phyloP scores from a whole-genome alignment of 2,888 invertebrate species.

The Volucella bombylans region DNA sequence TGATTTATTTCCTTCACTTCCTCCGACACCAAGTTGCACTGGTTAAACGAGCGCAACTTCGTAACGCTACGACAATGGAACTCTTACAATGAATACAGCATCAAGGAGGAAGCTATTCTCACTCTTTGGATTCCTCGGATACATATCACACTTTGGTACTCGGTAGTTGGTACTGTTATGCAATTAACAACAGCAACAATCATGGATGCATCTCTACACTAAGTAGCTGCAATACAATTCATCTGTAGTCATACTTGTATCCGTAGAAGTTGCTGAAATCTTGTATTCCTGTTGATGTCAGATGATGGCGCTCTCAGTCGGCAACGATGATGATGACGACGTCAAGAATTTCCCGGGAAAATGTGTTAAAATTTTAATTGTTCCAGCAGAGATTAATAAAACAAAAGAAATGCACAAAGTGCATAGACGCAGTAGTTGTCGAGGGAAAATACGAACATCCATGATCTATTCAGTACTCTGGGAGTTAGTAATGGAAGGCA shows the following conservation, averaged over 20 bases:
- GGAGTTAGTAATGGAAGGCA: constrained; percentile 5
- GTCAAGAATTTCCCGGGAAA: constrained; percentile 45
- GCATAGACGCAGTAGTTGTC: not conserved
- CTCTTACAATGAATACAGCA: not conserved
- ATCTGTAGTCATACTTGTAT: constrained; percentile 11
- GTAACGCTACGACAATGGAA: not conserved
- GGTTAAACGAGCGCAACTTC: not conserved
- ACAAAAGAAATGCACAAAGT: constrained; percentile 37
- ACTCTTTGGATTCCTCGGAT: constrained; percentile 6
- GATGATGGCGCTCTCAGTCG: constrained; percentile 7
- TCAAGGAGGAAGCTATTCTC: constrained; percentile 37
- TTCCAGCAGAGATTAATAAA: constrained; percentile 62
- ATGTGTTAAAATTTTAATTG: constrained; percentile 63
- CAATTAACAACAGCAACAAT: constrained; percentile 59
- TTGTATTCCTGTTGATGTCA: constrained; percentile 1
- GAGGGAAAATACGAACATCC: not conserved
- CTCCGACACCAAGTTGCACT: not conserved
- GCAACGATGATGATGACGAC: not conserved
- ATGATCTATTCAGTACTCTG: too few species aligned
- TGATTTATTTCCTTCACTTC: constrained; percentile 77
- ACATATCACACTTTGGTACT: constrained; percentile 37
- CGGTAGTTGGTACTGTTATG: constrained; percentile 46
- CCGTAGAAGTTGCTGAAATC: constrained; percentile 15
- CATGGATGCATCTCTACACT: constrained; percentile 33
- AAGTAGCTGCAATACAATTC: constrained; percentile 44